phyloP scores from a whole-genome alignment of 2,797 vertebrate species.

The Lophius americanus region DNA sequence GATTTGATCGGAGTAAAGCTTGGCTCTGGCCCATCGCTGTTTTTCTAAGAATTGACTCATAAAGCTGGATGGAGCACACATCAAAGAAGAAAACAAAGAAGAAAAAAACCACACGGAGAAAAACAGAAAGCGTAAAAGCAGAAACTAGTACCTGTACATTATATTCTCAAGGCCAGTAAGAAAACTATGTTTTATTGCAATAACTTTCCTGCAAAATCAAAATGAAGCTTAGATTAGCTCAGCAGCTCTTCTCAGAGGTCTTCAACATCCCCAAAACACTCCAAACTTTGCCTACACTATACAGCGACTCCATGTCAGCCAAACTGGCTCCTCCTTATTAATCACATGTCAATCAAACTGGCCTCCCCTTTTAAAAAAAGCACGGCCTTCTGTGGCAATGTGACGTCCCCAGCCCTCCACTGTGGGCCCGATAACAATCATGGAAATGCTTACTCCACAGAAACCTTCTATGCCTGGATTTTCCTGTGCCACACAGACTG shows the following conservation, averaged over 20 bases:
- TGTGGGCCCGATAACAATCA: conserved; percentile 43
- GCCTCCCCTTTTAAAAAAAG: conserved; percentile 51
- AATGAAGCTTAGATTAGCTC: not conserved
- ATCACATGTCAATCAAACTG: conserved; percentile 30
- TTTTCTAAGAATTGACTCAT: conserved; percentile 51
- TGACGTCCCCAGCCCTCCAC: conserved; percentile 15
- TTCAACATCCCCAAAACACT: not conserved
- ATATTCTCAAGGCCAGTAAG: not conserved
- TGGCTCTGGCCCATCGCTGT: conserved; percentile 34
- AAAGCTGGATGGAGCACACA: conserved; percentile 28
- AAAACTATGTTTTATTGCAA: not conserved
- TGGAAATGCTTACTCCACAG: conserved; percentile 65
- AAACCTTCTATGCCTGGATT: conserved; percentile 25
- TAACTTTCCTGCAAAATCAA: not conserved
- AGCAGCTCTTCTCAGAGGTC: not conserved
- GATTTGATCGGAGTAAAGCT: conserved; percentile 58
- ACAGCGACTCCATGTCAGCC: conserved; percentile 4
- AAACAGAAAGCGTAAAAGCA: not conserved
- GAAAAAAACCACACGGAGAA: not conserved
- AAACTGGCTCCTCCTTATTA: conserved; percentile 24
- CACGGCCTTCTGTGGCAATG: conserved; percentile 1
- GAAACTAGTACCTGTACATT: not conserved
- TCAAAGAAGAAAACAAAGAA: conserved; percentile 9
- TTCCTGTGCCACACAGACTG: conserved; percentile 38
- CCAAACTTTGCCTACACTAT: not conserved